Percentiles rank a stretch among this genome's conserved stretches.
phyloP scores from a whole-genome alignment of 2,113 vertebrate genomes.

The Engystomops pustulosus region DNA sequence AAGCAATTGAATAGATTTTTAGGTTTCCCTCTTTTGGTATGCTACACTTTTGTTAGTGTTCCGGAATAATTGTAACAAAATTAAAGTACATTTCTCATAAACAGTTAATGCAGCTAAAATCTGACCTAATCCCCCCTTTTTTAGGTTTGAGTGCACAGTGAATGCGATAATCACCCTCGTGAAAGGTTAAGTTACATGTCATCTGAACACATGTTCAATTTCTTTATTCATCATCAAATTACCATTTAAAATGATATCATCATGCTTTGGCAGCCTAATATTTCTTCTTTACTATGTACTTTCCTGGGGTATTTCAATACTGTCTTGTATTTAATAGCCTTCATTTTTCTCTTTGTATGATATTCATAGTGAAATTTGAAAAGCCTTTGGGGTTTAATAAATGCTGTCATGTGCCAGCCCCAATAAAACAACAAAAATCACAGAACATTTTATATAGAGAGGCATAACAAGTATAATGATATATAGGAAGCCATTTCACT shows the following conservation, averaged over 20 bases:
- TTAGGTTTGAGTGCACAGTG: background rate
- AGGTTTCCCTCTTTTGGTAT: background rate
- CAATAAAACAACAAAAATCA: constrained; percentile 49
- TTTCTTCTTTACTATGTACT: constrained; percentile 40
- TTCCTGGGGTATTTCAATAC: constrained; percentile 29
- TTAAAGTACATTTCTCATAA: background rate
- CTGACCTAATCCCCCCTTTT: background rate
- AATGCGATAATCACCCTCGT: background rate
- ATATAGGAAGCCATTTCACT: constrained; percentile 35
- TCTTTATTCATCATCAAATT: constrained; percentile 41
- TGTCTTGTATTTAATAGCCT: constrained; percentile 32
- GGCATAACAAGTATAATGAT: constrained; percentile 52
- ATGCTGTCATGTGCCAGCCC: constrained; percentile 25
- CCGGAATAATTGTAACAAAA: background rate
- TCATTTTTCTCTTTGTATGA: constrained; percentile 47
- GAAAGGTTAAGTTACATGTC: constrained; percentile 8
- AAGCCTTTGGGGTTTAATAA: constrained; percentile 59
- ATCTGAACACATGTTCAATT: constrained; percentile 1
- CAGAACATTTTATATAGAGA: constrained; percentile 30
- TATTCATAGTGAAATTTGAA: constrained; percentile 41
- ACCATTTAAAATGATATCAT: constrained; percentile 34
- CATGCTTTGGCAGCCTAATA: constrained; percentile 12
- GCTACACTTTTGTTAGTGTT: background rate
- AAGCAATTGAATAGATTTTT: too few species aligned
- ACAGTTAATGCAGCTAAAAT: background rate